Percentiles rank a stretch among this genome's conserved stretches.
These are phyloP conservation scores for Pseudois nayaur DNA, from an alignment of 2,113 vertebrate species.

Conservation along the genomic window DNA sequence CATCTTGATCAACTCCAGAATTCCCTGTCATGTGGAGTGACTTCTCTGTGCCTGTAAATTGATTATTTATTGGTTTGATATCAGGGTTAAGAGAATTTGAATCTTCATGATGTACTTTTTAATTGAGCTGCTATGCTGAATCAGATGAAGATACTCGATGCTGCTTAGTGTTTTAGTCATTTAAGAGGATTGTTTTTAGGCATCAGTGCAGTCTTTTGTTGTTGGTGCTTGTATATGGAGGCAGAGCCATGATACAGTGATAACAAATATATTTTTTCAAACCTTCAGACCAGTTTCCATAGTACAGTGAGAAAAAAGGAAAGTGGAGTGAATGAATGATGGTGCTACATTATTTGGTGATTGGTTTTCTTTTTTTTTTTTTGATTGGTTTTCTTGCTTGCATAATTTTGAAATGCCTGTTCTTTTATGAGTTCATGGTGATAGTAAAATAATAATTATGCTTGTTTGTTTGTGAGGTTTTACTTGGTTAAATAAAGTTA, in stretches of 20 bases:
- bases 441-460: background rate
- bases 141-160: background rate
- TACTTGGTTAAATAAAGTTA: background rate
- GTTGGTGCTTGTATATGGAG: background rate
- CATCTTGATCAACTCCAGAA: background rate
- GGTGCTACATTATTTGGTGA: background rate
- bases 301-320: background rate
- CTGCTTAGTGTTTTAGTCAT: background rate
- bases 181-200: background rate
- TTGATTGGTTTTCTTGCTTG: background rate
- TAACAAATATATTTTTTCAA: background rate
- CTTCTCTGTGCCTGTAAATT: background rate
- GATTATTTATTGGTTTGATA: background rate
- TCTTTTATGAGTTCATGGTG: slow-evolving; percentile 11
- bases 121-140: background rate
- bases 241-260: background rate
- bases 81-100: background rate
- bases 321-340: background rate
- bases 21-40: background rate
- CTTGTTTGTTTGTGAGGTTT: background rate
- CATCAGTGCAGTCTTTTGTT: background rate
- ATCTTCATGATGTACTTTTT: background rate
- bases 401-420: background rate
- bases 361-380: background rate
- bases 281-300: background rate